Evolutionary conservation across 23 tunicate genomes (phyloP).

Genomic region (Halocynthia roretzi): DNA sequence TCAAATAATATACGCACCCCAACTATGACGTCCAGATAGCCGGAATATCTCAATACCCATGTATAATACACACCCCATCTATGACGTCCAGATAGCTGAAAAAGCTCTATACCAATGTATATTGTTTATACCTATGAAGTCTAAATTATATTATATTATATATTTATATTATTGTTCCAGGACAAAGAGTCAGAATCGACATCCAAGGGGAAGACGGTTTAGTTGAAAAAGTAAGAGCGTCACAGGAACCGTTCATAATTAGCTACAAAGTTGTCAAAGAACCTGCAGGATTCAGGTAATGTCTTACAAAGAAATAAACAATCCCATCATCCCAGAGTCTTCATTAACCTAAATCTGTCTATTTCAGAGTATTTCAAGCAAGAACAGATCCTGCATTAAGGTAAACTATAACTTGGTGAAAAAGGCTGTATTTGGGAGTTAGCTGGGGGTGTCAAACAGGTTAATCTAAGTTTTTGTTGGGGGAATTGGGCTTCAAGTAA

Average conservation of each 20-base stretch:
- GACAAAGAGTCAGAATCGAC: conserved; percentile 44
- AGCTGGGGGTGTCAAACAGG: too few species aligned
- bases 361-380: too few species aligned
- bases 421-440: too few species aligned
- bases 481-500: not conserved
- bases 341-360: too few species aligned
- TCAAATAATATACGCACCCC: too few species aligned
- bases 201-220: conserved; percentile 49
- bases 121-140: not conserved
- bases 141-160: not conserved
- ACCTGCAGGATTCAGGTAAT: conserved; percentile 51
- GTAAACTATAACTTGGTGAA: too few species aligned
- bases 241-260: conserved; percentile 32
- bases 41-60: too few species aligned
- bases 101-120: not conserved
- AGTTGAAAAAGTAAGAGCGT: conserved; percentile 6
- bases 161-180: conserved; percentile 14
- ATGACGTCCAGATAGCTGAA: not conserved
- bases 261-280: conserved; percentile 35
- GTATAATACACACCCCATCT: not conserved
- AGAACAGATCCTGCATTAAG: too few species aligned
- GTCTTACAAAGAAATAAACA: too few species aligned
- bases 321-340: too few species aligned
- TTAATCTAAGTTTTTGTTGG: not conserved
- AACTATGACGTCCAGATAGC: too few species aligned